Evolutionary conservation across 2,113 vertebrate genomes (phyloP), one percentile per base, ranked within the genome.

Genomic region (Ailurus styani): DNA sequence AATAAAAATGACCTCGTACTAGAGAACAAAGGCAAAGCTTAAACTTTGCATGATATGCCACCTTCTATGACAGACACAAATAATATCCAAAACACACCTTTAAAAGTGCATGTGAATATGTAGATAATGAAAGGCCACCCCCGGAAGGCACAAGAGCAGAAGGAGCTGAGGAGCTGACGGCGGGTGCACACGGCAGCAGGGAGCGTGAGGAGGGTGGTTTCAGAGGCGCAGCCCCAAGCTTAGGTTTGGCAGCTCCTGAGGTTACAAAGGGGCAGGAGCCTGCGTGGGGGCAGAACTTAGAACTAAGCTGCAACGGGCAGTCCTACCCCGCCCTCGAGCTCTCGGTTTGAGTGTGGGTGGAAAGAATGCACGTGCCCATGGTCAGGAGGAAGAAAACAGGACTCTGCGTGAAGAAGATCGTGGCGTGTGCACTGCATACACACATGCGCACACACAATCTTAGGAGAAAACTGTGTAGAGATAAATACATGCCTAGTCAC

Each of bases 161-260:
- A 50, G 83, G 27, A 14, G 18, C 40, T 13, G 37, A 3, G 6
- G 5, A 42, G 15, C 9, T 5, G 15, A 54, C 1, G 6, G 23
- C 27, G 1, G 1, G 9, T 0, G 34, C 0, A 0, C 21, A 0
- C 1, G n/a, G 15, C 6, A 13, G 64, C 7, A 29, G 27, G 23
- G 25, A 31, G n/a, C 6, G 0, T 21, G 1, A 50, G 50, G 31
- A 12, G 18, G 27, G 77, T 10, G 1, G 31, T 21, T 21, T 34
- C 45, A 21, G 34, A 15, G 20, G 20, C 3, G 6, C 31, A 7
- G 2, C 34, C 27, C 15, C 31, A 6, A 18, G 66, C 66, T 8
- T 12, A 7, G 12, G 5, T 8, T 37, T 29, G 9, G 47, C 7
- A 21, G 66, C 64, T 37, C 11, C 1, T 5, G 25, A 4, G 40